phyloP scores from a whole-genome alignment of 2,797 vertebrate species.

The Acanthiza pusilla region DNA sequence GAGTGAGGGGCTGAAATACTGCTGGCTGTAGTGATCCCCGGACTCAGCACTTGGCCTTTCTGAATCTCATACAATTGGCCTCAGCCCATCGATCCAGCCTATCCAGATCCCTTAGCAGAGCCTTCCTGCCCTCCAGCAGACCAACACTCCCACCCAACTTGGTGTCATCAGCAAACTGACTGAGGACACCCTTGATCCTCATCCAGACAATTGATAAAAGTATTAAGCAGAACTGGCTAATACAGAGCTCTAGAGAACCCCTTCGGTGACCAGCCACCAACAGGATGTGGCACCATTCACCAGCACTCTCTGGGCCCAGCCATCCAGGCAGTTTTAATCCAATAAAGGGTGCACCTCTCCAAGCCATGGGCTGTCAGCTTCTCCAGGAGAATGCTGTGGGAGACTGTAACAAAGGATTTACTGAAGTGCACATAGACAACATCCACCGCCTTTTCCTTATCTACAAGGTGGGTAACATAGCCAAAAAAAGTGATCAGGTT shows the following conservation, averaged over 20 bases:
- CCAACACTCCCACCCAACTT: neutral
- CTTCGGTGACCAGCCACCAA: neutral
- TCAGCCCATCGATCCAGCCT: neutral
- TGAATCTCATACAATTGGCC: neutral
- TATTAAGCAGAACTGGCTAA: neutral
- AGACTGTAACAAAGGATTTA: neutral
- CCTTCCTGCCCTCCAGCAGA: neutral
- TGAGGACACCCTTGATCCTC: neutral
- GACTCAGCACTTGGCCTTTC: neutral
- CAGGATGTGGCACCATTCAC: neutral
- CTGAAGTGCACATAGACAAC: neutral
- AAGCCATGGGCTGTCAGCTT: neutral
- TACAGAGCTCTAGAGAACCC: neutral
- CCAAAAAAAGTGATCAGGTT: rapidly evolving
- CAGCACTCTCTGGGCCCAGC: neutral
- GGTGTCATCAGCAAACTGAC: neutral
- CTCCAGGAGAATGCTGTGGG: neutral
- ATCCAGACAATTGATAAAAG: rapidly evolving
- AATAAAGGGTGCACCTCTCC: too few species aligned
- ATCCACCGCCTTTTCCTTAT: neutral
- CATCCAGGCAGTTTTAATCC: neutral
- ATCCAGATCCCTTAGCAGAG: neutral
- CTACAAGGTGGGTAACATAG: too few species aligned
- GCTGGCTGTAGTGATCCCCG: neutral
- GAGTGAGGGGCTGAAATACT: neutral